These are phyloP conservation scores for Conchocele bisecta DNA, from an alignment of 2,888 invertebrate species.

Conservation along the genomic window DNA sequence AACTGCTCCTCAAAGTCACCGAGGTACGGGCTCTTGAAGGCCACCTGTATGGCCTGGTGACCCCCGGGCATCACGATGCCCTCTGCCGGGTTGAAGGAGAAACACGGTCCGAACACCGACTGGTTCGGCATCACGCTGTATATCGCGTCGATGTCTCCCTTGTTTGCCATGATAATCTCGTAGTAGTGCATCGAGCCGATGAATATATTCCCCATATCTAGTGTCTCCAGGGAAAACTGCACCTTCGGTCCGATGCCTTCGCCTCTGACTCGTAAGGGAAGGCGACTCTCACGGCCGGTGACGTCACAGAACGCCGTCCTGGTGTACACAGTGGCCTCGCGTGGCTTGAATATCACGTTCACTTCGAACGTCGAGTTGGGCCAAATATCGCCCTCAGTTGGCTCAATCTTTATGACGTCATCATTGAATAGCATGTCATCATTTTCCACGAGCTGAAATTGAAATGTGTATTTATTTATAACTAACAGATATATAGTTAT, in stretches of 20 bases:
- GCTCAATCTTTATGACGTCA: constrained; percentile 81
- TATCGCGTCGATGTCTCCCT: constrained; percentile 83
- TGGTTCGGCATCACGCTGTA: constrained; percentile 77
- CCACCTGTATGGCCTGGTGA: constrained; percentile 81
- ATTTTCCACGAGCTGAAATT: constrained; percentile 74
- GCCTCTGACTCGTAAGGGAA: constrained; percentile 81
- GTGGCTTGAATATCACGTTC: constrained; percentile 81
- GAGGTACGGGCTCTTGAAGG: constrained; percentile 78
- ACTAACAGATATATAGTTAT: too few species aligned
- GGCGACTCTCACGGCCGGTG: constrained; percentile 81
- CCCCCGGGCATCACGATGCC: constrained; percentile 82
- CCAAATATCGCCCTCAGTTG: constrained; percentile 83
- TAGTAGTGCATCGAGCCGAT: constrained; percentile 81
- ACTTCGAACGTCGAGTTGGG: constrained; percentile 81
- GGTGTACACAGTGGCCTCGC: constrained; percentile 79
- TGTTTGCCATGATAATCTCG: constrained; percentile 82
- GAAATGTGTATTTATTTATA: constrained; percentile 4
- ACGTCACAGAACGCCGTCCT: constrained; percentile 82
- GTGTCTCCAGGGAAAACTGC: constrained; percentile 79
- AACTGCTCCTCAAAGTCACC: constrained; percentile 82
- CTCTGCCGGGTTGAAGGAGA: constrained; percentile 81
- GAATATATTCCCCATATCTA: constrained; percentile 83
- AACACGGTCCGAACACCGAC: constrained; percentile 80
- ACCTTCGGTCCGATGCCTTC: constrained; percentile 82
- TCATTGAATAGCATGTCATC: constrained; percentile 80